These are phyloP conservation scores for Molossus alvarezi DNA, from an alignment of 2,797 vertebrate species.

Conservation along the genomic window DNA sequence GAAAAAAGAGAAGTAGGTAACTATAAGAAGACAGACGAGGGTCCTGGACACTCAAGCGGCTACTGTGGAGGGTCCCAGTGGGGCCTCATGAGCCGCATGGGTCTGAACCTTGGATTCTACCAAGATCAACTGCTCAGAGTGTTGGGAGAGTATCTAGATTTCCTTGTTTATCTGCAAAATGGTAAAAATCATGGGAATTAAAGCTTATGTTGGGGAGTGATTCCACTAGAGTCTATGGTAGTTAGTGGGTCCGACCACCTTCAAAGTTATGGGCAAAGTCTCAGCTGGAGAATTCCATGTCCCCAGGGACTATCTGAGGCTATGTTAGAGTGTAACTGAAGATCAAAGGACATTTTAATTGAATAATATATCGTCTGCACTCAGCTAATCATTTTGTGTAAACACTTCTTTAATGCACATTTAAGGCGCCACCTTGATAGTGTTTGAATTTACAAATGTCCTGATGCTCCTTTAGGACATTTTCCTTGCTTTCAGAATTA, in stretches of 20 bases:
- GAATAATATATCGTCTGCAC: not conserved
- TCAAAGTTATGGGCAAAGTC: not conserved
- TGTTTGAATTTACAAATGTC: not conserved
- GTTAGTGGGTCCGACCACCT: not conserved
- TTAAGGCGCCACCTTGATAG: not conserved
- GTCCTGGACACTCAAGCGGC: rapidly evolving
- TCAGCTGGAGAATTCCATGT: not conserved
- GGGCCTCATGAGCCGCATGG: not conserved
- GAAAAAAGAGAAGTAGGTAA: not conserved
- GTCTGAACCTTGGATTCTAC: not conserved
- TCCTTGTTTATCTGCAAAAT: not conserved
- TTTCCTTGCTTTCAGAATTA: not conserved
- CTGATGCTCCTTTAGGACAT: no score
- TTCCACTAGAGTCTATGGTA: not conserved
- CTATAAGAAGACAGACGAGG: not conserved
- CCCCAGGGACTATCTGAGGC: not conserved
- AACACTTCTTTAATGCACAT: not conserved
- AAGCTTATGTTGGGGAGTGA: not conserved
- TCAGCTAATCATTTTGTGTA: not conserved
- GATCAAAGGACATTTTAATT: not conserved
- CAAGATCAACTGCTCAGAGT: not conserved
- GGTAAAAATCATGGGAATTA: not conserved
- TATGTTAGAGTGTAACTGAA: no score
- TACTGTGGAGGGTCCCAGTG: rapidly evolving
- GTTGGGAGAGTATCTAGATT: not conserved